Percentiles rank a stretch among this genome's conserved stretches.
Conservation (phyloP, 1,140 invertebrate species). For the Ruditapes philippinarum region DNA sequence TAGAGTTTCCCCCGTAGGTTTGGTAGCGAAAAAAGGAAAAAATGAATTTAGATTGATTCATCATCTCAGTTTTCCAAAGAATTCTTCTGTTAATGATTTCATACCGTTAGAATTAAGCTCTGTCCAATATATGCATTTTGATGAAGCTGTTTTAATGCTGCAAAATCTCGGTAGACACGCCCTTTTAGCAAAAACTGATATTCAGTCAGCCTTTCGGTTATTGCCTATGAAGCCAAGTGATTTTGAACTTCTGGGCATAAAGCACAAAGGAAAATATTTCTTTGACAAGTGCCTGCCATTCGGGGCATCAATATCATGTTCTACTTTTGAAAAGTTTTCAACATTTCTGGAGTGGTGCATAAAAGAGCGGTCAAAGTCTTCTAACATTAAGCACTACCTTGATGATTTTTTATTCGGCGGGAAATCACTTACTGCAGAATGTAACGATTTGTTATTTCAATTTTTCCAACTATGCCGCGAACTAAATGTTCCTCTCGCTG, state of each 20-base stretch:
- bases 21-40: constrained; percentile 8
- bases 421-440: not conserved
- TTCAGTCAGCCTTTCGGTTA: constrained; percentile 42
- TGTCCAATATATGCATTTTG: constrained; percentile 63
- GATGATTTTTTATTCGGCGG: constrained; percentile 44
- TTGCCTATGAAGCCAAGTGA: constrained; percentile 24
- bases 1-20: constrained; percentile 21
- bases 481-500: constrained; percentile 8
- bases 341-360: constrained; percentile 6
- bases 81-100: constrained; percentile 53
- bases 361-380: not conserved
- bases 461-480: not conserved
- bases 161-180: constrained; percentile 48
- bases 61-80: constrained; percentile 50
- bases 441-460: not conserved
- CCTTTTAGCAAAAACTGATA: constrained; percentile 54
- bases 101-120: constrained; percentile 63
- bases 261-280: constrained; percentile 15
- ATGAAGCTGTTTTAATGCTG: constrained; percentile 63
- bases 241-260: constrained; percentile 32
- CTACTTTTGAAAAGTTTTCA: constrained; percentile 13
- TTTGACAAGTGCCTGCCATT: constrained; percentile 31
- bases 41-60: constrained; percentile 51
- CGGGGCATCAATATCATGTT: not conserved
- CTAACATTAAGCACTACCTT: constrained; percentile 22